Percentiles rank a stretch among this genome's conserved stretches.
phyloP scores from a whole-genome alignment of 2,888 invertebrate species.

The Sisyra nigra region DNA sequence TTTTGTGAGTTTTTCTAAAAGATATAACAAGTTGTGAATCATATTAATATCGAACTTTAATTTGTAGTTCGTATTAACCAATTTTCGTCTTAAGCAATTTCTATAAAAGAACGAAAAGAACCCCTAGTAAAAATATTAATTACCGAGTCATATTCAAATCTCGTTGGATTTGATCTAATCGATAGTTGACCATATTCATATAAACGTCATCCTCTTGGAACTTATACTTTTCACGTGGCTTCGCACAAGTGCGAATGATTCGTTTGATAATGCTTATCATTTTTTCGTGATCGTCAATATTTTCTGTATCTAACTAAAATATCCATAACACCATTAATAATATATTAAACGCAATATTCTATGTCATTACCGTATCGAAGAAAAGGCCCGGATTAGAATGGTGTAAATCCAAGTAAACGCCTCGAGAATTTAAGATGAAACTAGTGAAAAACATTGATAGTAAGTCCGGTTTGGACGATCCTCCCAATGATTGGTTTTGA shows the following conservation, averaged over 20 bases:
- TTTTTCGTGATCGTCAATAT: neutral
- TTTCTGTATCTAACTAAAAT: neutral
- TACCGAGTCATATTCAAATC: slow-evolving; percentile 1
- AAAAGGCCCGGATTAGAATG: slow-evolving; percentile 2
- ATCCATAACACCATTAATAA: neutral
- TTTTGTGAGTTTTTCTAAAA: too few species aligned
- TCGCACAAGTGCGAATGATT: too few species aligned
- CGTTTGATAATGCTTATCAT: neutral
- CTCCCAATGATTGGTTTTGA: too few species aligned
- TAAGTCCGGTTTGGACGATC: too few species aligned
- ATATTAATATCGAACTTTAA: too few species aligned
- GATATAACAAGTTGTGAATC: too few species aligned
- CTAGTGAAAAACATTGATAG: neutral
- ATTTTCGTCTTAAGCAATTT: too few species aligned
- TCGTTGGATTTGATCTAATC: neutral
- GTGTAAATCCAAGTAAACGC: slow-evolving; percentile 2
- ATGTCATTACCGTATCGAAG: neutral
- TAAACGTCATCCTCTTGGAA: neutral
- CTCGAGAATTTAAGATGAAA: neutral
- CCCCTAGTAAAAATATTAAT: neutral
- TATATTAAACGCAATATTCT: neutral
- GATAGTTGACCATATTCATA: slow-evolving; percentile 2
- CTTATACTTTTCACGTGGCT: too few species aligned
- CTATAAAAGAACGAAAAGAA: too few species aligned
- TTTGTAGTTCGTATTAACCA: too few species aligned